A percentile compares a stretch with the other conserved stretches of the same genome.
These are phyloP conservation scores for Axis porcinus DNA, from an alignment of 2,113 vertebrate species.

Conservation along the genomic window DNA sequence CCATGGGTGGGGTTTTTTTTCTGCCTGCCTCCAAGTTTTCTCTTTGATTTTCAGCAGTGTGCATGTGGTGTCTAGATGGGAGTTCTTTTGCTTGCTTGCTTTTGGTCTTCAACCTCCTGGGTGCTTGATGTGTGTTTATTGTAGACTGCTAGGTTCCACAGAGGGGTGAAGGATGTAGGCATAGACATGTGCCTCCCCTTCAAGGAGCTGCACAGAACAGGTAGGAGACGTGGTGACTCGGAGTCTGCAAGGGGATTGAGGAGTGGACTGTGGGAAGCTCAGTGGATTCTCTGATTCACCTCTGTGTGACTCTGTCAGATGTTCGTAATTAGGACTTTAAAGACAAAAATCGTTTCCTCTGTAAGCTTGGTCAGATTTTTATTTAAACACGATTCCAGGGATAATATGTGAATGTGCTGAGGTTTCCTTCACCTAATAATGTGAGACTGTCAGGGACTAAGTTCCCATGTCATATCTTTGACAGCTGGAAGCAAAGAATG, in stretches of 20 bases:
- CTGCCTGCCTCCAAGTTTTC: background rate
- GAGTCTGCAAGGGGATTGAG: background rate
- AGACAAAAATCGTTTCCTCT: background rate
- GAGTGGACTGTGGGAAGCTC: background rate
- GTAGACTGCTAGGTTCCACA: background rate
- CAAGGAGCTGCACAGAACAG: background rate
- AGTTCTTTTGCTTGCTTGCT: background rate
- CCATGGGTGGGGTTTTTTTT: background rate
- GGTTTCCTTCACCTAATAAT: background rate
- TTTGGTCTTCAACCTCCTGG: background rate
- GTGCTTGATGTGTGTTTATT: background rate
- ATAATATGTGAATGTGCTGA: background rate
- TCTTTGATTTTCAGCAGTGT: background rate
- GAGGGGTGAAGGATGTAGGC: background rate
- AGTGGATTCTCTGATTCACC: background rate
- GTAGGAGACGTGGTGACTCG: background rate
- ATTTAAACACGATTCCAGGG: background rate
- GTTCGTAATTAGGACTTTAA: background rate
- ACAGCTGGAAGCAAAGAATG: slow-evolving; percentile 81
- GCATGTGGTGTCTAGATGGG: background rate
- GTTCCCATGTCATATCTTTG: slow-evolving; percentile 41
- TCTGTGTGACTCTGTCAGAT: background rate
- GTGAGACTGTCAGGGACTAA: background rate
- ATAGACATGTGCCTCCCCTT: background rate
- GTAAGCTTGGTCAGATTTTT: background rate